Conservation (phyloP, 2,888 invertebrate genomes). For the Yponomeuta plumbellus region DNA sequence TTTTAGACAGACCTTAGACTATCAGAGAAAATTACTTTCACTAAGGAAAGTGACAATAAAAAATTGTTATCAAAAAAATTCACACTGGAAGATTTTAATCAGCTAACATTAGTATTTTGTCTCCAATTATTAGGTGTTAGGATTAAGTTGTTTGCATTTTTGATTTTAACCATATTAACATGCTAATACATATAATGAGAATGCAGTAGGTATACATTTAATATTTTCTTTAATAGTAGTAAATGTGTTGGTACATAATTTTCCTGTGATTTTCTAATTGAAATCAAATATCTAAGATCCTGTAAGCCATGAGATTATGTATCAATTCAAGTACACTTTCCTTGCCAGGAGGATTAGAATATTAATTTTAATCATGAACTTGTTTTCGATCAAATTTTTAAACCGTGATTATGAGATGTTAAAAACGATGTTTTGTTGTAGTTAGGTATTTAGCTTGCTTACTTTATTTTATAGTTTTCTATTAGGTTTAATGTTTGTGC, state of each 20-base stretch:
- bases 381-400: constrained; percentile 63
- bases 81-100: constrained; percentile 17
- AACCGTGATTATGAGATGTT: constrained; percentile 61
- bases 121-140: constrained; percentile 51
- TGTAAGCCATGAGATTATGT: constrained; percentile 41
- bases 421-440: constrained; percentile 31
- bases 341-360: constrained; percentile 34
- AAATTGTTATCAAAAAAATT: constrained; percentile 10
- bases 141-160: constrained; percentile 63
- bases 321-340: constrained; percentile 48
- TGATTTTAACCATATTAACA: constrained; percentile 74
- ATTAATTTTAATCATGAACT: constrained; percentile 71
- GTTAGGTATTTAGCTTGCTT: constrained; percentile 23
- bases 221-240: constrained; percentile 31
- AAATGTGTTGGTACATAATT: constrained; percentile 60
- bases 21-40: constrained; percentile 10
- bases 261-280: constrained; percentile 23
- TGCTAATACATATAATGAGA: constrained; percentile 60
- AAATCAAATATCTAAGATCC: background rate
- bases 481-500: constrained; percentile 31
- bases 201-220: constrained; percentile 36
- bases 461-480: constrained; percentile 11
- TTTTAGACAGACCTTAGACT: constrained; percentile 44
- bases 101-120: constrained; percentile 45
- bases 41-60: constrained; percentile 3